Evolutionary conservation across 2,113 vertebrate genomes (phyloP), one percentile per base, ranked within the genome.

Genomic region (Engraulis encrasicolus): DNA sequence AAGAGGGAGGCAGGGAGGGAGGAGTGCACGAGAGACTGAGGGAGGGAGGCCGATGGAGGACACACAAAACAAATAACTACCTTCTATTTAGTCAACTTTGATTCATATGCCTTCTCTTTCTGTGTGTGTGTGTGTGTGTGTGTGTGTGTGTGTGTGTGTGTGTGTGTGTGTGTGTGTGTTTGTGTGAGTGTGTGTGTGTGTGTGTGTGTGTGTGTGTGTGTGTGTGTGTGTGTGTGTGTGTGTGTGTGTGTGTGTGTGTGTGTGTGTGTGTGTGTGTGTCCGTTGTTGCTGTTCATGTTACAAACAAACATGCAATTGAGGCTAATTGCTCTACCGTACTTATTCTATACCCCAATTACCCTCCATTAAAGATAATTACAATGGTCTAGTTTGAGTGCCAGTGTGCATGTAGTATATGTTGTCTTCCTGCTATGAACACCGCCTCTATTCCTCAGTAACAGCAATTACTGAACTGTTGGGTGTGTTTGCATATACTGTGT

Each of bases 201-300:
- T 50, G n/a, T n/a, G n/a, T n/a, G n/a, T n/a, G n/a, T n/a, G n/a
- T n/a, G n/a, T n/a, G n/a, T n/a, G n/a, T n/a, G n/a, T 34, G 50
- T 50, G 81, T 37, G 19, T 61, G 74, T 82, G 61, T 34, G 37
- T 78, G 34, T 40, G 36, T 71, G 81, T 74, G 79, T 50, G 34
- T 71, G 23, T 82, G 78, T 49, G 6, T 11, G 61, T 2, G 14
- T 84, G 71, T 49, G 1, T 0, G 19, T 77, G 66, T 66, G n/a
- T n/a, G 9, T 5, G 9, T 5, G 81, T 77, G 79, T 50, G 36
- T 71, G 27, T 83, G 78, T 49, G 7, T 15, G 61, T 2, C 12
- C 83, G 66, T 50, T 0, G 20, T 78, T 50, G 27, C 31, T 74
- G 66, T 74, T 74, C 34, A 74, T 74, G 66, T 74, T 34, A 74